phyloP scores from a whole-genome alignment of 1,140 invertebrate genomes.

The Mylabris phalerata region DNA sequence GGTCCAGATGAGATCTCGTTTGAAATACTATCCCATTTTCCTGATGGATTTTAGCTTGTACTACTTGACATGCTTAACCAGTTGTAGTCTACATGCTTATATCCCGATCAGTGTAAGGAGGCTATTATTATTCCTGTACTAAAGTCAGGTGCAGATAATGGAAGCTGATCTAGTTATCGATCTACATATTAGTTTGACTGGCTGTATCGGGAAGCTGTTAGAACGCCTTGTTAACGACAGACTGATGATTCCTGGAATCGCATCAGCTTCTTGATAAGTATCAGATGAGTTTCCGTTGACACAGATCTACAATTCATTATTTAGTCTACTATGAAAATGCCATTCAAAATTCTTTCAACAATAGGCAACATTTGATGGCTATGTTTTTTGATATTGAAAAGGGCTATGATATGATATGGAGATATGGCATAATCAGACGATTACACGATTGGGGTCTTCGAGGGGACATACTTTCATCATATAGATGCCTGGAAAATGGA shows the following conservation, averaged over 20 bases:
- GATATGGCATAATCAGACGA: slow-evolving; percentile 13
- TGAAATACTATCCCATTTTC: not conserved
- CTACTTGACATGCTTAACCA: slow-evolving; percentile 2
- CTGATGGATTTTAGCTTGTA: not conserved
- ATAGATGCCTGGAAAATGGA: slow-evolving; percentile 13
- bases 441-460: slow-evolving; percentile 15
- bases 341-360: slow-evolving; percentile 7
- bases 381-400: slow-evolving; percentile 21
- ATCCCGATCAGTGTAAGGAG: slow-evolving; percentile 1
- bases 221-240: slow-evolving; percentile 15
- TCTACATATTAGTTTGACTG: slow-evolving; percentile 10
- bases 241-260: slow-evolving; percentile 6
- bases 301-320: slow-evolving; percentile 13
- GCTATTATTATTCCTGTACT: slow-evolving; percentile 10
- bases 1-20: slow-evolving; percentile 5
- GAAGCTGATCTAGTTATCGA: not conserved
- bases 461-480: not conserved
- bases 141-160: slow-evolving; percentile 4
- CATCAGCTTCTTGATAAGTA: not conserved
- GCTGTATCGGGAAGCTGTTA: slow-evolving; percentile 9
- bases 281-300: slow-evolving; percentile 6
- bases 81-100: not conserved
- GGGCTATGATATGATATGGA: slow-evolving; percentile 22
- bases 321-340: slow-evolving; percentile 6
- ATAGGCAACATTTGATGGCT: slow-evolving; percentile 4